Evolutionary conservation across 2,113 vertebrate genomes (phyloP).

Genomic region (Pygoscelis antarcticus): DNA sequence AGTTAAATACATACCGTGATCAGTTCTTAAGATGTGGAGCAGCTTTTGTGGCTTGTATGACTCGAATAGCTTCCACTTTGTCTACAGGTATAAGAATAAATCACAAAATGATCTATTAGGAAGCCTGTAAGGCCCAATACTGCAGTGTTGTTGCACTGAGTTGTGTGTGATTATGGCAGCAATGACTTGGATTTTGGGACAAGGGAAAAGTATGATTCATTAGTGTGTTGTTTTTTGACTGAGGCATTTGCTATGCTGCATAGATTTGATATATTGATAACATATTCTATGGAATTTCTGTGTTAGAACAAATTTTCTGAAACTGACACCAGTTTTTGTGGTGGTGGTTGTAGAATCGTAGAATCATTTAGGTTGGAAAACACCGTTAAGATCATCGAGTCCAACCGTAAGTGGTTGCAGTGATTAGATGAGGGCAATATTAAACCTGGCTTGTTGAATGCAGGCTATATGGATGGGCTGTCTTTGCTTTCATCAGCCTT

Average conservation of each 20-base stretch:
- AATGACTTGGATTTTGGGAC: background rate
- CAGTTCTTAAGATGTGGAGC: background rate
- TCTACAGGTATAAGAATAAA: background rate
- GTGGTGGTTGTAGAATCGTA: background rate
- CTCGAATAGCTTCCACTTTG: background rate
- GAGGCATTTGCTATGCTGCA: background rate
- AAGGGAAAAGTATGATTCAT: background rate
- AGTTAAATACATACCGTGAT: background rate
- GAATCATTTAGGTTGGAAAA: background rate
- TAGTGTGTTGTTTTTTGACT: background rate
- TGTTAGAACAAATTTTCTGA: background rate
- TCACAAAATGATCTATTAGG: background rate
- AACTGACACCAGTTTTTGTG: background rate
- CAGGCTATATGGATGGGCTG: background rate
- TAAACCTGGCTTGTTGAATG: background rate
- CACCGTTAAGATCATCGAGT: accelerated
- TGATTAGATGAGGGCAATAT: background rate
- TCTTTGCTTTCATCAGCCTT: background rate
- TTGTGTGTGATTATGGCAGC: background rate
- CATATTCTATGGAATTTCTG: background rate
- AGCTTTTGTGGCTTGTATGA: background rate
- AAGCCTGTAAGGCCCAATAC: background rate
- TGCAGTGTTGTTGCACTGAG: background rate
- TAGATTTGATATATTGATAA: background rate
- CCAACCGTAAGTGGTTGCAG: accelerated